Conservation (phyloP, 2,797 vertebrate genomes). For the Lutjanus argentimaculatus region DNA sequence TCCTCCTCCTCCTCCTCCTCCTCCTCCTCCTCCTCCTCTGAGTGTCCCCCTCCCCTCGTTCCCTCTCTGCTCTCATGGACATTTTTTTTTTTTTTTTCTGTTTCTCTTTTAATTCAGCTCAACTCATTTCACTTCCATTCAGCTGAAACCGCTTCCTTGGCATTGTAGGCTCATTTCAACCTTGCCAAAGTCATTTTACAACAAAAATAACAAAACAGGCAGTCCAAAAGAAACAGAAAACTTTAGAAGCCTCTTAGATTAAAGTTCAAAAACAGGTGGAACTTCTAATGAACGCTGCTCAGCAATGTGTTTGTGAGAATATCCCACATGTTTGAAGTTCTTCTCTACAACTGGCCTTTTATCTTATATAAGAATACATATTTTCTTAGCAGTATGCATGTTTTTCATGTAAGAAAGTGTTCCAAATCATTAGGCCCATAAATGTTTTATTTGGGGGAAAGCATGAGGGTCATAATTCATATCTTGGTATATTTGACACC, state of each 20-base stretch:
- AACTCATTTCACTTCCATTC: conserved; percentile 12
- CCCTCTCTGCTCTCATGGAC: background rate
- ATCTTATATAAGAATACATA: too few relatives aligned
- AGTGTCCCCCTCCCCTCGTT: background rate
- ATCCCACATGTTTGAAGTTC: background rate
- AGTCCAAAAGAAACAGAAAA: background rate
- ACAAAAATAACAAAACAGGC: background rate
- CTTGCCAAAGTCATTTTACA: conserved; percentile 15
- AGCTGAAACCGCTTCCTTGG: conserved; percentile 13
- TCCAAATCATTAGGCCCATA: too few relatives aligned
- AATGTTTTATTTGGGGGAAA: background rate
- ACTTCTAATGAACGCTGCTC: background rate
- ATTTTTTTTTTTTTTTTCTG: background rate
- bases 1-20: conserved; percentile 1
- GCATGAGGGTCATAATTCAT: too few relatives aligned
- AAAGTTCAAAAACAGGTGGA: background rate
- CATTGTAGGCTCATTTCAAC: conserved; percentile 2
- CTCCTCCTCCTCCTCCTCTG: conserved; percentile 1
- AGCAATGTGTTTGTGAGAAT: background rate
- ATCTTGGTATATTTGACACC: background rate
- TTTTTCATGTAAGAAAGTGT: too few relatives aligned
- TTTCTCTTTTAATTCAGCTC: conserved; percentile 19
- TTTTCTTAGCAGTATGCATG: too few relatives aligned
- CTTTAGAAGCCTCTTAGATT: background rate
- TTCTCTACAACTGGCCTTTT: background rate